Base-by-base conservation (phyloP, 2,888 invertebrate genomes). In the Cheilosia vulpina region DNA sequence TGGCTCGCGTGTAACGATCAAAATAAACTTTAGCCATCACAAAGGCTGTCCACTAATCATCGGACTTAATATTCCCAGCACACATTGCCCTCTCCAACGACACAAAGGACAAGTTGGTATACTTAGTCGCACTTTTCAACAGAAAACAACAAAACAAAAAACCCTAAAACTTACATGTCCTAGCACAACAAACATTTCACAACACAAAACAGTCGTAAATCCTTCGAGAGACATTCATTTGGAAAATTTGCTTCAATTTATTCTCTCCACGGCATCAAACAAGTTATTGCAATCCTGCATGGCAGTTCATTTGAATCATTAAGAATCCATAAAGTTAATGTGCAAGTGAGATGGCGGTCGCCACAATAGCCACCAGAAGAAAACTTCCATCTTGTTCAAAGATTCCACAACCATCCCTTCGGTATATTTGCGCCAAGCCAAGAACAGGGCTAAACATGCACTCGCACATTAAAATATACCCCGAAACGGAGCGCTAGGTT, bases 161-260 rank as follows among this genome's bases (percentile, higher is more conserved):
- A 15, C 58, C 34, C 31, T 9, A 31, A 31, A 69, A 63, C 43
- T 58, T 63, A 45, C 65, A 60, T 75, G 69, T 75, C 63, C 69
- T 75, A 43, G 21, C 50, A 63, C 47, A 52, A 57, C 58, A 55
- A 41, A 80, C 31, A 62, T 47, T 68, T 65, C 34, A 60, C 62
- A 62, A 73, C 68, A 80, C 66, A 76, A 66, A 72, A 24, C n/a
- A 68, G 38, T 68, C 71, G 72, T 85, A 81, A 85, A 85, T 85
- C 81, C 68, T 53, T 68, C 72, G 66, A 72, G 81, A 27, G 57
- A 81, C 65, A 85, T 81, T 85, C 81, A 76, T 81, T 81, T 81
- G 63, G 80, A 80, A 81, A 81, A 85, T 85, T 85, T 77, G 81
- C 81, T 85, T 85, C 76, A 81, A 72, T 81, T 81, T 72, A 81